A percentile compares a stretch with the other conserved stretches of the same genome.
These are phyloP conservation scores for Takifugu ocellatus DNA, from an alignment of 2,797 vertebrate genomes.

Conservation along the genomic window DNA sequence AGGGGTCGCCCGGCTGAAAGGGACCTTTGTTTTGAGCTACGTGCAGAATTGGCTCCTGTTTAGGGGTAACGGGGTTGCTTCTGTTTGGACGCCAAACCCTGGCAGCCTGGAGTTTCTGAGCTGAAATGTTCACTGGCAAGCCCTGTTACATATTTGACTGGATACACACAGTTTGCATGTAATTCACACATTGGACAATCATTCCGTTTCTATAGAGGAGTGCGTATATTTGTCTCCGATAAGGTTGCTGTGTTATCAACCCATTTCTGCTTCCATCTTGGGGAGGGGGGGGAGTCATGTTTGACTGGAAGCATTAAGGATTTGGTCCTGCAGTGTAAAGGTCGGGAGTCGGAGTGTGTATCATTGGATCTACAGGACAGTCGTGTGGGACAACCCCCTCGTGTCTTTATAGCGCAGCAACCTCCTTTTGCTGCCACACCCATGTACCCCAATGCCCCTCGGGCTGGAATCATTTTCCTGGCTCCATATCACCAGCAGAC, in stretches of 20 bases:
- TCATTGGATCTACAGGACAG: slow-evolving; percentile 23
- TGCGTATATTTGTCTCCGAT: slow-evolving; percentile 25
- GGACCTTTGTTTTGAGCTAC: slow-evolving; percentile 54
- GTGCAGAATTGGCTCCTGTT: slow-evolving; percentile 45
- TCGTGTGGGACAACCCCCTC: slow-evolving; percentile 49
- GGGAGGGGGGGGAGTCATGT: slow-evolving; percentile 34
- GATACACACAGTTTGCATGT: too few species aligned
- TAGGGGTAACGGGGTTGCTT: slow-evolving; percentile 45
- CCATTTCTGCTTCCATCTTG: slow-evolving; percentile 4
- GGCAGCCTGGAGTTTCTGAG: slow-evolving; percentile 32
- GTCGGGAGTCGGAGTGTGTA: slow-evolving; percentile 53
- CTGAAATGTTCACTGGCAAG: slow-evolving; percentile 21
- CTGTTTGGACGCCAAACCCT: slow-evolving; percentile 35
- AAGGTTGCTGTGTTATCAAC: slow-evolving; percentile 24
- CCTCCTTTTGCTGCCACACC: slow-evolving; percentile 47
- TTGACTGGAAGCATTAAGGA: slow-evolving; percentile 36
- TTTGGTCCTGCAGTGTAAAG: slow-evolving; percentile 36
- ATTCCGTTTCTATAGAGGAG: too few species aligned
- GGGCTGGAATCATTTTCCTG: slow-evolving; percentile 64
- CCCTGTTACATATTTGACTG: slow-evolving; percentile 15
- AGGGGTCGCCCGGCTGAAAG: slow-evolving; percentile 39
- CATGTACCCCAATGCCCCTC: slow-evolving; percentile 40
- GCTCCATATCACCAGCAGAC: slow-evolving; percentile 35
- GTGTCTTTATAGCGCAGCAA: slow-evolving; percentile 24
- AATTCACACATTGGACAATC: too few species aligned